Percentiles rank a stretch among this genome's conserved stretches.
Evolutionary conservation across 2,113 vertebrate species (phyloP).

Genomic region (Pogonocichla stellata): DNA sequence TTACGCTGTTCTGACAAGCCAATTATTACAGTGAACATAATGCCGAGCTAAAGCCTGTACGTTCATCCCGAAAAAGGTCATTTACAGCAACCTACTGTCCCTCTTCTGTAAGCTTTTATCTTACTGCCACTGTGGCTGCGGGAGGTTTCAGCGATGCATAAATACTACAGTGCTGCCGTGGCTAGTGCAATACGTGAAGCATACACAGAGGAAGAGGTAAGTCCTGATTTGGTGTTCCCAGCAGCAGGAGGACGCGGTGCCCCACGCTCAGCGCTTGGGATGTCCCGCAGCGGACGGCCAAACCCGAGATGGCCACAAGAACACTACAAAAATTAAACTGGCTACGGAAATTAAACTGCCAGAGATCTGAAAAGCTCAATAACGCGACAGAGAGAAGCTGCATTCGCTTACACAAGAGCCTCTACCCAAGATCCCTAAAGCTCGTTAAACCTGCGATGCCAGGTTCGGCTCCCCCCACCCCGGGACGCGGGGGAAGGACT

Average conservation of each 20-base stretch:
- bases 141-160: neutral
- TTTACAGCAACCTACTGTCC: neutral
- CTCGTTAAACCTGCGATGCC: neutral
- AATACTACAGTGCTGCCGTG: neutral
- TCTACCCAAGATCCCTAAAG: neutral
- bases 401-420: neutral
- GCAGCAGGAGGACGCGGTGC: fast-evolving
- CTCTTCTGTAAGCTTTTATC: neutral
- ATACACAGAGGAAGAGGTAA: fast-evolving
- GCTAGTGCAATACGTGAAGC: neutral
- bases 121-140: neutral
- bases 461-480: neutral
- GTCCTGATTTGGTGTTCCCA: neutral
- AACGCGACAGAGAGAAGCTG: neutral
- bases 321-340: neutral
- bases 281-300: fast-evolving
- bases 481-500: fast-evolving
- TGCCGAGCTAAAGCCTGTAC: neutral
- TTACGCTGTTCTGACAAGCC: neutral
- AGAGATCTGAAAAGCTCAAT: neutral
- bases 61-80: neutral
- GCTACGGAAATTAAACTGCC: neutral
- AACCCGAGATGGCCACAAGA: fast-evolving
- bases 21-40: neutral
- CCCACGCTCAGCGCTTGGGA: fast-evolving